phyloP scores from a whole-genome alignment of 2,113 vertebrate species.

The Phrynocephalus versicolor region DNA sequence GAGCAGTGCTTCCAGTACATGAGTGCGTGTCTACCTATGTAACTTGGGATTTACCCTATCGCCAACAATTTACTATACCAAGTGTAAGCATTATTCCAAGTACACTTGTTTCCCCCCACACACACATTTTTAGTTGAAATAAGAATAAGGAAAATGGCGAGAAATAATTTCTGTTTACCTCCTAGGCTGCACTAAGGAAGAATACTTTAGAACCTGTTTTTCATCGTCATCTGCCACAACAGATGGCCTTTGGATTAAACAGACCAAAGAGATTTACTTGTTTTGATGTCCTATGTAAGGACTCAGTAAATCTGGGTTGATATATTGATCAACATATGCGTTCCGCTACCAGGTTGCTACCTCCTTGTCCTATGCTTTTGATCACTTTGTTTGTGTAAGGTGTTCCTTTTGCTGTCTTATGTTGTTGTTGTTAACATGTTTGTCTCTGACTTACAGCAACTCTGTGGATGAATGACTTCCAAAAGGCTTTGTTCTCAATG shows the following conservation, averaged over 20 bases:
- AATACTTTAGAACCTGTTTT: neutral
- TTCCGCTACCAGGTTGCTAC: neutral
- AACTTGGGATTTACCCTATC: no score
- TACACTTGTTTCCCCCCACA: no score
- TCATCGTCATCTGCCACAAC: neutral
- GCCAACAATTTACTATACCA: no score
- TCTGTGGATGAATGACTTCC: no score
- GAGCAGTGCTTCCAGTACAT: no score
- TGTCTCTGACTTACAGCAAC: no score
- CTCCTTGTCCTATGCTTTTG: neutral
- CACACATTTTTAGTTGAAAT: no score
- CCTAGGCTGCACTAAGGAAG: neutral
- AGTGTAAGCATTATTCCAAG: neutral
- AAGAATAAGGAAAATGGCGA: neutral
- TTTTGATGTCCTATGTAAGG: neutral
- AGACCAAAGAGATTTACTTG: neutral
- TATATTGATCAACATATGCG: neutral
- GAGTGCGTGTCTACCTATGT: no score
- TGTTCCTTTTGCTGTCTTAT: neutral
- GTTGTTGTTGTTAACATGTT: no score
- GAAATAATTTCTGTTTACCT: neutral
- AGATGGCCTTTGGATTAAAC: slow-evolving; percentile 14
- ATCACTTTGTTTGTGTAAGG: neutral
- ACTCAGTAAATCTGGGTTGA: neutral
- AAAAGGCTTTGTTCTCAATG: no score